Evolutionary conservation across 2,888 invertebrate species (phyloP).

Genomic region (Conchocele bisecta): DNA sequence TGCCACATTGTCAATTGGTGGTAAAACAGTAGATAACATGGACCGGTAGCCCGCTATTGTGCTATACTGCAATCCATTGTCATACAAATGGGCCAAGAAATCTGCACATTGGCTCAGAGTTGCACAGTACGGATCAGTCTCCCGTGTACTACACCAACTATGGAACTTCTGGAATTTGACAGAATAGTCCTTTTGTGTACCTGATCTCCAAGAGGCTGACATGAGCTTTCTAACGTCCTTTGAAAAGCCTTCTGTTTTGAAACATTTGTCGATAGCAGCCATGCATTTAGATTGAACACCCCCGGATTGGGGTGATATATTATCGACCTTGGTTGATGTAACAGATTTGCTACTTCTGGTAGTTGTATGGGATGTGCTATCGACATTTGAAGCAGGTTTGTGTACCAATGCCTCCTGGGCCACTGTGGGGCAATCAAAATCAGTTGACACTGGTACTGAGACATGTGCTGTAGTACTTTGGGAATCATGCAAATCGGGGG

Average conservation of each 20-base stretch:
- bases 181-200: constrained; percentile 33
- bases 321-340: constrained; percentile 33
- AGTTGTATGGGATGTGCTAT: constrained; percentile 30
- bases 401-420: constrained; percentile 35
- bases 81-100: constrained; percentile 17
- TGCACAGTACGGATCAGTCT: constrained; percentile 20
- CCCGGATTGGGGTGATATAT: constrained; percentile 43
- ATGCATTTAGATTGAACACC: constrained; percentile 44
- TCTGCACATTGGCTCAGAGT: constrained; percentile 6
- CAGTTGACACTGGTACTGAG: constrained; percentile 13
- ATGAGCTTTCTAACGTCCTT: constrained; percentile 24
- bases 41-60: constrained; percentile 27
- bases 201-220: constrained; percentile 25
- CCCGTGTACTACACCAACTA: constrained; percentile 29
- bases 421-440: constrained; percentile 44
- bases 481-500: constrained; percentile 48
- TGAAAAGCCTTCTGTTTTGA: constrained; percentile 38
- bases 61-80: constrained; percentile 15
- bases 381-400: constrained; percentile 25
- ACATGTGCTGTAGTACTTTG: constrained; percentile 23
- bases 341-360: constrained; percentile 18
- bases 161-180: constrained; percentile 20
- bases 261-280: constrained; percentile 40
- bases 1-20: neutral
- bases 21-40: constrained; percentile 19